Evolutionary conservation across 2,888 invertebrate genomes (phyloP), one percentile per base, ranked within the genome.

Genomic region (Elmis aenea): DNA sequence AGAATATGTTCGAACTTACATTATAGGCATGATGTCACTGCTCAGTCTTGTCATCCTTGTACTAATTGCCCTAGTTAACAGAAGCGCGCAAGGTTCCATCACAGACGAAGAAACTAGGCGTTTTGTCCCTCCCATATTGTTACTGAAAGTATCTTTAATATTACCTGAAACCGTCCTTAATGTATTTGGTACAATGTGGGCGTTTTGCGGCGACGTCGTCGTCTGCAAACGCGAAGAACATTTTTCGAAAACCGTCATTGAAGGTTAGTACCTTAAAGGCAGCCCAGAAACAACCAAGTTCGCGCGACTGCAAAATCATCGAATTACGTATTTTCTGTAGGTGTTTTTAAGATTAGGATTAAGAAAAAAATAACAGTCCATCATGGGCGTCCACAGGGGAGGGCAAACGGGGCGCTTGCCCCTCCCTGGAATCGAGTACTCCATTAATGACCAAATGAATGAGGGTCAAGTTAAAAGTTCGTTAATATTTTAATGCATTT

Each of bases 121-220:
- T 54, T 72, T 76, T 53, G 85, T 91, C 6, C 76, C 85, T 4
- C 79, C 81, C 15, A 69, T 88, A 29, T 68, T 89, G 13, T 77
- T 85, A 49, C 58, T 83, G 53, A 85, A 85, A 65, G 73, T 89
- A 47, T 70, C 83, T 42, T 67, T 91, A 39, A 77, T 87, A 49
- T 55, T 89, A 13, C 84, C 86, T 6, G 91, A 92, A 68, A 73
- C 85, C 10, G 76, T 75, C 2, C 79, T 89, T 71, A 89, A 89
- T 56, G 74, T 84, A 34, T 73, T 89, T 67, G 88, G 89, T 4
- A 85, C 88, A 2, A 75, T 86, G 66, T 88, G 88, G 87, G 80
- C 85, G 51, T 83, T 85, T 58, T 82, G 81, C 55, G 46, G 57
- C 14, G 77, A 79, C 48, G 66, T 77, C 13, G 78, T 85, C 31